Evolutionary conservation across 2,888 invertebrate genomes (phyloP), one percentile per base, ranked within the genome.

Genomic region (Helleia helle): DNA sequence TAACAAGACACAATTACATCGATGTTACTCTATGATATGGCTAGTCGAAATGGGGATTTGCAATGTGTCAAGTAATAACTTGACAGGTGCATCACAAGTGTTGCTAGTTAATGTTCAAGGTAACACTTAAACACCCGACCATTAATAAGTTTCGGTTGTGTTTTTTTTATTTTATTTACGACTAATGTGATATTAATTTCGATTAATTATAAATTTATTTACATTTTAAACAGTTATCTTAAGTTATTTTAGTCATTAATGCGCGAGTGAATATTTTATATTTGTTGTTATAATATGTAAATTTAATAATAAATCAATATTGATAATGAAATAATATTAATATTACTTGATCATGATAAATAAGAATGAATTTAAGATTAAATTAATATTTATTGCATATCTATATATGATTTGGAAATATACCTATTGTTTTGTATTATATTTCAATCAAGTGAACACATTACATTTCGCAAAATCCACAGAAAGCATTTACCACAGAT

Each of bases 101-200:
- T 18, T 6, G 6, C 4, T 18, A 18, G 6, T 9, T 28, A 28
- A 6, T 12, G 14, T 12, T 29, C 4, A 8, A 4, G 5, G 9
- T 9, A 30, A 24, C 7, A 26, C 9, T 26, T 26, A 28, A 18
- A 11, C 31, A 31, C 12, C 34, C 22, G 11, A 34, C 34, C 34
- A 34, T 18, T 31, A 2, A 25, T 34, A 29, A 29, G 7, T 7
- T 34, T 34, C 3, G 12, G 12, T 34, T 34, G 34, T 22, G 12
- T 34, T 34, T 22, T 22, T 12, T 18, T 6, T 28, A 15, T 13
- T 7, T 34, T 34, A 22, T 9, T 34, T 17, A 11, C 31, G 7
- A 17, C 31, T 34, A 34, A 34, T 34, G 34, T 34, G 18, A 34
- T 34, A 34, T 11, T 34, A 34, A 34, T 22, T 34, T 18, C 22